Evolutionary conservation across 1,140 invertebrate genomes (phyloP).

Genomic region (Philotrypesis tridentata): DNA sequence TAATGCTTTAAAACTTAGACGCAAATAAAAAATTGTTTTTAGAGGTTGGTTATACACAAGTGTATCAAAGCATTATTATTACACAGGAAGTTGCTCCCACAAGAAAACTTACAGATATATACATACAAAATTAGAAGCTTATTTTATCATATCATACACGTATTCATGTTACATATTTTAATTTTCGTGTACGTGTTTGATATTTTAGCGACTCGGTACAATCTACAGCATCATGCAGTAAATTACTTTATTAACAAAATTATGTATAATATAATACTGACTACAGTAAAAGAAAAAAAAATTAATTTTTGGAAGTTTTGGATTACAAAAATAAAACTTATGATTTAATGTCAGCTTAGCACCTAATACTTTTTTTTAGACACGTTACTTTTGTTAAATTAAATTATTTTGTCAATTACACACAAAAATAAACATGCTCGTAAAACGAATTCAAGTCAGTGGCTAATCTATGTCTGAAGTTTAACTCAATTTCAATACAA

Average conservation of each 20-base stretch:
- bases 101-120: neutral
- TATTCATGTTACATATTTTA: neutral
- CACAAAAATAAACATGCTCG: conserved; percentile 23
- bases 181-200: neutral
- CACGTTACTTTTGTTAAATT: neutral
- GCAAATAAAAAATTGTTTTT: neutral
- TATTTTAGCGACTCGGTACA: neutral
- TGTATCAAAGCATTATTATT: neutral
- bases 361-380: neutral
- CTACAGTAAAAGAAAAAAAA: neutral
- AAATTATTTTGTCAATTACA: neutral
- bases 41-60: neutral
- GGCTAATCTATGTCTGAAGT: neutral
- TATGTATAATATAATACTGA: conserved; percentile 6
- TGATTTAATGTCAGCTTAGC: neutral
- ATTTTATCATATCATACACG: neutral
- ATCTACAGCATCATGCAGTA: conserved; percentile 9
- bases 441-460: neutral
- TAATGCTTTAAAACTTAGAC: neutral
- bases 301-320: neutral
- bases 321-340: neutral
- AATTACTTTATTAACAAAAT: conserved; percentile 16
- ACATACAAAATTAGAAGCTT: conserved; percentile 1
- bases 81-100: neutral
- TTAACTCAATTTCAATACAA: neutral